Evolutionary conservation across 2,113 vertebrate species (phyloP).

Genomic region (Numenius arquata): DNA sequence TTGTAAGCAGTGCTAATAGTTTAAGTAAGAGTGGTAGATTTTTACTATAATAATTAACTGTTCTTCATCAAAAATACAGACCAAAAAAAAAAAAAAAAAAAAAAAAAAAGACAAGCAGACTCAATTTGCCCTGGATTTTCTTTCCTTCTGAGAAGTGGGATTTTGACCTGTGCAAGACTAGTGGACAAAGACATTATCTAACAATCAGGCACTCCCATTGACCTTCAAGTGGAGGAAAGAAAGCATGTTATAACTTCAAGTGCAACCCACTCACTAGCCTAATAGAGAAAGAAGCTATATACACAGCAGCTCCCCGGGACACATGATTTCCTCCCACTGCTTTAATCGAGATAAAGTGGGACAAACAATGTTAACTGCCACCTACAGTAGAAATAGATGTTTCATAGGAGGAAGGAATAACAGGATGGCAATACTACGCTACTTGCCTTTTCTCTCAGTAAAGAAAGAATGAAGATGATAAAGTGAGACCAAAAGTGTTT

Average conservation of each 20-base stretch:
- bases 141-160: background rate
- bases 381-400: conserved; percentile 11
- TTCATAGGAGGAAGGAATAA: conserved; percentile 24
- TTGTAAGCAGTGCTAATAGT: background rate
- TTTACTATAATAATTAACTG: background rate
- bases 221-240: conserved; percentile 43
- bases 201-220: background rate
- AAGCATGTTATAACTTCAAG: background rate
- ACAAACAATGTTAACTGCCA: conserved; percentile 51
- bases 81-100: too few species aligned
- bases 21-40: background rate
- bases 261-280: conserved; percentile 18
- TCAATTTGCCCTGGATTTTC: background rate
- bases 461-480: conserved; percentile 35
- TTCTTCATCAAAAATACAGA: background rate
- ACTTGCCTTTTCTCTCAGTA: background rate
- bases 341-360: conserved; percentile 46
- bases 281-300: background rate
- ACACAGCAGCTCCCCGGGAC: conserved; percentile 3
- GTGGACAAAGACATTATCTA: background rate
- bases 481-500: background rate
- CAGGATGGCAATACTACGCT: background rate
- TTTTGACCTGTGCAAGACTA: background rate
- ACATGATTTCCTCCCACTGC: conserved; percentile 42
- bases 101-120: background rate